These are phyloP conservation scores for Cyclophora albipunctata DNA, from an alignment of 2,888 invertebrate genomes.

Conservation along the genomic window DNA sequence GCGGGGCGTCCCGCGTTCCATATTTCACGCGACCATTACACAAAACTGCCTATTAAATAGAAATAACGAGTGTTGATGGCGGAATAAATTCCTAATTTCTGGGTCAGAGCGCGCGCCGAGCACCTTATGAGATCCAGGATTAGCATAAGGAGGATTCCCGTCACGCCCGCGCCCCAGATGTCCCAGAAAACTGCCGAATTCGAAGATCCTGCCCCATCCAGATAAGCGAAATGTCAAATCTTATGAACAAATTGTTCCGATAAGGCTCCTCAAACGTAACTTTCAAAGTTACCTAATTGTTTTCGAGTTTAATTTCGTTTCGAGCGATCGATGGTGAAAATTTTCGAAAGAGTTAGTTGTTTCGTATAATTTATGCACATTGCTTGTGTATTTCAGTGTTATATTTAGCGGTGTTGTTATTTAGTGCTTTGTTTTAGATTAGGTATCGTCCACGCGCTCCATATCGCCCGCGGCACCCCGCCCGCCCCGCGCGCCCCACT, in stretches of 20 bases:
- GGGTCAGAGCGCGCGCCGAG: slow-evolving; percentile 3
- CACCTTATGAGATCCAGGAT: slow-evolving; percentile 19
- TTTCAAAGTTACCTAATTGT: slow-evolving; percentile 21
- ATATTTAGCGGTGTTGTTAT: slow-evolving; percentile 1
- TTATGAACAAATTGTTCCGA: slow-evolving; percentile 31
- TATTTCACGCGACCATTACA: slow-evolving; percentile 2
- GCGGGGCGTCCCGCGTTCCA: too few relatives aligned
- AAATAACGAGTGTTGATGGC: slow-evolving; percentile 6
- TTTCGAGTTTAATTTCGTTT: slow-evolving; percentile 18
- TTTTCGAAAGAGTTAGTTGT: slow-evolving; percentile 11
- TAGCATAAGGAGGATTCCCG: slow-evolving; percentile 11
- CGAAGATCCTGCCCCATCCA: slow-evolving; percentile 9
- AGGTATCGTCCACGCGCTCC: neutral
- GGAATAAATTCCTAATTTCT: slow-evolving; percentile 12
- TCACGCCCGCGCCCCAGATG: slow-evolving; percentile 9
- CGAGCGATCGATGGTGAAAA: slow-evolving; percentile 9
- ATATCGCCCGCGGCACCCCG: neutral
- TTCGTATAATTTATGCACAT: slow-evolving; percentile 15
- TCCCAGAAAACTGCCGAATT: slow-evolving; percentile 9
- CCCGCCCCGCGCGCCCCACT: neutral
- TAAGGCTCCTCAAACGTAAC: slow-evolving; percentile 24
- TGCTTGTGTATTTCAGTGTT: slow-evolving; percentile 3
- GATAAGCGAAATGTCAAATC: slow-evolving; percentile 30
- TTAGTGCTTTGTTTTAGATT: neutral
- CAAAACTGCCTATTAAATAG: slow-evolving; percentile 6